Evolutionary conservation across 2,113 vertebrate species (phyloP), one percentile per base, ranked within the genome.

Genomic region (Craseonycteris thonglongyai): DNA sequence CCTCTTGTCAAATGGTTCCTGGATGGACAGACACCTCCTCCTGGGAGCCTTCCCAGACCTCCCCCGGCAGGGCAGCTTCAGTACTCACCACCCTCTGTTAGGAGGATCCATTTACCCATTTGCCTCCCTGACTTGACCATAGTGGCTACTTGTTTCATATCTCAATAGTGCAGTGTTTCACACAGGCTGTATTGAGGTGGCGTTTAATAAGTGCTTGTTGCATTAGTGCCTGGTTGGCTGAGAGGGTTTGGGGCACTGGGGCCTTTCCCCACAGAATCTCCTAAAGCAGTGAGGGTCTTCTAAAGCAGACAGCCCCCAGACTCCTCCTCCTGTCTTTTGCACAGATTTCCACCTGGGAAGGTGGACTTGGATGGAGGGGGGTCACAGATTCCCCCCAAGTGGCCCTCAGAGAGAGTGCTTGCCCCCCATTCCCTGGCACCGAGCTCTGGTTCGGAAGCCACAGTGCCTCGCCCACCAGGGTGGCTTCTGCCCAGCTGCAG

Each of bases 11-110:
- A 74, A 88, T 19, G n/a, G 5, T 65, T 63, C 69, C 68, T 40
- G 30, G 75, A 59, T 42, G n/a, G 66, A 84, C 66, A 66, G 66
- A 84, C 66, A 66, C 88, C 84, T 88, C 89, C 86, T 76, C 71
- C 93, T 33, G 82, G 76, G 38, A 76, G 81, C n/a, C 95, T 69
- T 75, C 85, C 66, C 22, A 8, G 33, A 72, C 38, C 49, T 74
- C 45, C 63, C 68, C 19, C 38, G 79, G 80, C 72, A 61, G 72
- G 38, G 24, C 24, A 49, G n/a, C 71, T 56, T 83, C 18, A 45
- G 47, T 42, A 49, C 33, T 90, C 56, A 26, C 40, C 35, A 51
- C 28, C 49, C 30, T 18, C 30, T 49, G 15, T 69, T 24, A 83
- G 82, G 61, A 81, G n/a, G 66, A n/a, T 11, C n/a, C 35, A 5